Evolutionary conservation across 2,113 vertebrate species (phyloP), one percentile per base, ranked within the genome.

Genomic region (Menidia beryllina): DNA sequence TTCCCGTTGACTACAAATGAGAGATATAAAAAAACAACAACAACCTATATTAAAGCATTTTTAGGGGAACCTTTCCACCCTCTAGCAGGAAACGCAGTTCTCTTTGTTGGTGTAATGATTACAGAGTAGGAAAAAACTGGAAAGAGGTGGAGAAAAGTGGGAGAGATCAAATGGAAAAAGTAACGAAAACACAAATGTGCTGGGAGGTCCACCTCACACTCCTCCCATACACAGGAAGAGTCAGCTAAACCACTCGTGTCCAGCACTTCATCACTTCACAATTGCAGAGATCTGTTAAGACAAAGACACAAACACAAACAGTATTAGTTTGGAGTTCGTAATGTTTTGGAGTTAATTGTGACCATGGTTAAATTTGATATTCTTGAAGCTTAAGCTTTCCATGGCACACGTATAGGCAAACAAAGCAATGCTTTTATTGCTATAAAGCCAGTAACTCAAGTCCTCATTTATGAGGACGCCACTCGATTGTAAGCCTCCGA

Each of bases 101-200:
- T 66, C 84, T 89, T 88, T 90, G 81, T 89, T 90, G 77, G 73
- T 14, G 52, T 72, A 87, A 80, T 88, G 82, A 89, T 84, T 88
- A 81, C 80, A 81, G 74, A 69, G 77, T 63, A 66, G 81, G 62
- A 73, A 83, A 82, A 79, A 68, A 48, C 65, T 61, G 52, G 66
- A 45, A 80, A 67, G 38, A 24, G 5, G 57, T 36, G 47, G 59
- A 72, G 39, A 65, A 59, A 82, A 57, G 47, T 45, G 47, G 73
- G 55, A 76, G 74, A 60, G 79, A 85, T 82, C 76, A 89, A 90
- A 90, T 88, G 77, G 65, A 79, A 84, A 77, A 77, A 71, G 79
- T 49, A 82, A 51, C 77, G 54, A 60, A 62, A 78, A 76, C 68
- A 81, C 50, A 76, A 90, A 89, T 88, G 25, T 72, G 75, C 65